These are phyloP conservation scores for Menidia beryllina DNA, from an alignment of 2,113 vertebrate species.

Conservation along the genomic window DNA sequence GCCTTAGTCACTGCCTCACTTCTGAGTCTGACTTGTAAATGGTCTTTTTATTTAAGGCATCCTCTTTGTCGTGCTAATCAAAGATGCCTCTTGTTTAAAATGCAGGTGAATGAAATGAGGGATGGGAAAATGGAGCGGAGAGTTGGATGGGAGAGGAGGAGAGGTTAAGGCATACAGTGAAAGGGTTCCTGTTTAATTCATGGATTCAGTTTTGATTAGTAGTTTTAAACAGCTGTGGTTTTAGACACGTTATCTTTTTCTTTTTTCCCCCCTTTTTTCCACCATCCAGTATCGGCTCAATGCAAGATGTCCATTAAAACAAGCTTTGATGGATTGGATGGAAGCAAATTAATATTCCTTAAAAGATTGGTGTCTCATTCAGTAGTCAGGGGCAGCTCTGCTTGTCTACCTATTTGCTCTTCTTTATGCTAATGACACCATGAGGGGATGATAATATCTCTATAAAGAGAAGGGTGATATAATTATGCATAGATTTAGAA, in stretches of 20 bases:
- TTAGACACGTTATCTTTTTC: slow-evolving; percentile 24
- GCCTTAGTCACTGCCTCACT: slow-evolving; percentile 56
- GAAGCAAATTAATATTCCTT: slow-evolving; percentile 50
- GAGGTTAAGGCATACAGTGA: slow-evolving; percentile 53
- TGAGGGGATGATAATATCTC: slow-evolving; percentile 50
- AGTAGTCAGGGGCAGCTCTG: slow-evolving; percentile 39
- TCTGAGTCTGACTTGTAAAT: slow-evolving; percentile 80
- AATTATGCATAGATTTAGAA: slow-evolving; percentile 43
- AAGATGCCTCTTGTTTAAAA: slow-evolving; percentile 80
- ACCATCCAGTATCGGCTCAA: not conserved
- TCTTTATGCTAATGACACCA: slow-evolving; percentile 40
- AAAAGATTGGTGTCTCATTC: slow-evolving; percentile 23
- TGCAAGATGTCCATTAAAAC: not conserved
- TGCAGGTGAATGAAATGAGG: slow-evolving; percentile 64
- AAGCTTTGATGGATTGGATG: slow-evolving; percentile 46
- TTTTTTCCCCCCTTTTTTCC: not conserved
- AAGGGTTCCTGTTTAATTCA: slow-evolving; percentile 72
- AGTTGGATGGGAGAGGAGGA: slow-evolving; percentile 48
- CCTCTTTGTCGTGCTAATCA: slow-evolving; percentile 79
- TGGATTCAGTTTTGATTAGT: slow-evolving; percentile 51
- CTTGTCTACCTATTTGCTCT: slow-evolving; percentile 38
- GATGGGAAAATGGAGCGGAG: slow-evolving; percentile 63
- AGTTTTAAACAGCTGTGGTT: slow-evolving; percentile 31
- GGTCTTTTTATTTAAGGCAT: slow-evolving; percentile 84
- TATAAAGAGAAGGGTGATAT: slow-evolving; percentile 37